phyloP scores from a whole-genome alignment of 2,113 vertebrate genomes.

The Danionella cerebrum region DNA sequence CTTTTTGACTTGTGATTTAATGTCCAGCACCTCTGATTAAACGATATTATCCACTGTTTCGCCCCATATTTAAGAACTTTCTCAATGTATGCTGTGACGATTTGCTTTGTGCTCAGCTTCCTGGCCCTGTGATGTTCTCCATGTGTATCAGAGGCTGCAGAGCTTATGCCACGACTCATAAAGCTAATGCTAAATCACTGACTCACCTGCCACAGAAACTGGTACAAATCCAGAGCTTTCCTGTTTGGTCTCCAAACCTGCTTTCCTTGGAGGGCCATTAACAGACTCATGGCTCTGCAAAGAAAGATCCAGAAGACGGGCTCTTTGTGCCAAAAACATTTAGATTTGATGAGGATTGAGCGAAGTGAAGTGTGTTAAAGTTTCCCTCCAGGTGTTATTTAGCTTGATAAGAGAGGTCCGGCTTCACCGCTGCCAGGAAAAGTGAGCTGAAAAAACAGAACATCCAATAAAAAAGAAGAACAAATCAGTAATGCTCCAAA shows the following conservation, averaged over 20 bases:
- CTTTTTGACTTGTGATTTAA: no score
- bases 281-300: background rate
- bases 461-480: constrained; percentile 13
- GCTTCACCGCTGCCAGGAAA: constrained; percentile 2
- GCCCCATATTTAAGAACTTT: no score
- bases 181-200: constrained; percentile 19
- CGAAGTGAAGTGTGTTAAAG: constrained; percentile 19
- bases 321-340: constrained; percentile 17
- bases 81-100: no score
- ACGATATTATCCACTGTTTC: no score
- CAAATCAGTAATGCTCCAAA: constrained; percentile 3
- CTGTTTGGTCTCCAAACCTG: constrained; percentile 31
- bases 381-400: constrained; percentile 23
- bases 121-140: constrained; percentile 5
- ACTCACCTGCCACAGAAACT: constrained; percentile 34
- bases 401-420: constrained; percentile 24
- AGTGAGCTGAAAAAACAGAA: background rate
- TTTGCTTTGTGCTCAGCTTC: background rate
- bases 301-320: constrained; percentile 10
- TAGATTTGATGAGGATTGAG: constrained; percentile 27
- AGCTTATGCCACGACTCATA: background rate
- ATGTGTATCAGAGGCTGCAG: constrained; percentile 3
- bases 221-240: constrained; percentile 27
- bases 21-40: no score
- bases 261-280: constrained; percentile 35